A percentile compares a stretch with the other conserved stretches of the same genome.
Conservation (phyloP, 2,888 invertebrate species). For the Invenusta paracnida region DNA sequence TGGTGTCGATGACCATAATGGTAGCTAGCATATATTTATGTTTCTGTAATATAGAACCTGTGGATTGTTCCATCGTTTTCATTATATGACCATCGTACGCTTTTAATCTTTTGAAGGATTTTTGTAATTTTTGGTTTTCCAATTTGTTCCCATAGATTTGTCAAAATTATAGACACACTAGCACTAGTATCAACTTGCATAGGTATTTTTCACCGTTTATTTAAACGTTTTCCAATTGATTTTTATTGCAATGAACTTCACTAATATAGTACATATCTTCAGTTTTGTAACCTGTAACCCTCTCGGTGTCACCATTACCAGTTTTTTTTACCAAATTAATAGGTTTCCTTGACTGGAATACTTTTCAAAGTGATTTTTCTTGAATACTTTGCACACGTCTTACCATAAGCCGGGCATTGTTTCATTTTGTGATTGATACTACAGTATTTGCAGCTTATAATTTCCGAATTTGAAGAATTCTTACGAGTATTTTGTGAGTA, state of each 20-base stretch:
- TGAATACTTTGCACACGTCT: background rate
- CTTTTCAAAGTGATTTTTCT: background rate
- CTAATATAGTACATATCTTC: background rate
- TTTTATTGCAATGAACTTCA: background rate
- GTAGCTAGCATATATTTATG: background rate
- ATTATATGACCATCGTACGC: background rate
- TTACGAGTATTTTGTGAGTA: background rate
- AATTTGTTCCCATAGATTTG: background rate
- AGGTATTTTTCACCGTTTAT: background rate
- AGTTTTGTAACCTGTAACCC: background rate
- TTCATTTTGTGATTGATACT: background rate
- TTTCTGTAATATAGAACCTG: background rate
- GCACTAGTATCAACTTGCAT: conserved; percentile 5
- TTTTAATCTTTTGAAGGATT: background rate
- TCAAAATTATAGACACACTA: background rate
- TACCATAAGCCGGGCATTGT: background rate
- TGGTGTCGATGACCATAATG: background rate
- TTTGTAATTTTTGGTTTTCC: background rate
- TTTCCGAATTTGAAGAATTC: background rate
- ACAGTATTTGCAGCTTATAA: background rate
- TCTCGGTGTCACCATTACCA: background rate
- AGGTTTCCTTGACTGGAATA: background rate
- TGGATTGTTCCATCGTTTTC: background rate
- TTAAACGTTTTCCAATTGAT: background rate
- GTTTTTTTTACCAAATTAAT: background rate